Conservation (phyloP, 2,113 vertebrate genomes). For the Daboia siamensis region DNA sequence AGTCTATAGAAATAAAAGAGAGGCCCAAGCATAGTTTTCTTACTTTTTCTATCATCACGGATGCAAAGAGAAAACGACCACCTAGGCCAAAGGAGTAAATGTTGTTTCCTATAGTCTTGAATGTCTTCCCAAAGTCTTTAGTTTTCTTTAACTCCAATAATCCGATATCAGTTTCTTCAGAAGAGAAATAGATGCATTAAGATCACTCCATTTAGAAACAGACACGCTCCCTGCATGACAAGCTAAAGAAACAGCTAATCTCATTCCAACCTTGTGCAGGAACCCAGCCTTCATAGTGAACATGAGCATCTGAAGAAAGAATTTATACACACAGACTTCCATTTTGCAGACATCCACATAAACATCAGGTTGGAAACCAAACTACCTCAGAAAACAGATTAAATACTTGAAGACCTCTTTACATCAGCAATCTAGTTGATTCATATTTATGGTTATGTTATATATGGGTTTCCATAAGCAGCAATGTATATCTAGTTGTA, state of each 20-base stretch:
- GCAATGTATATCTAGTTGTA: background rate
- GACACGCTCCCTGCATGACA: background rate
- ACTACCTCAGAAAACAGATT: background rate
- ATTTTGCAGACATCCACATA: background rate
- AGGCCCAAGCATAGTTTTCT: conserved; percentile 1
- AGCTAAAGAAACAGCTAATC: background rate
- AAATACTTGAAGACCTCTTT: background rate
- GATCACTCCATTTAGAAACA: background rate
- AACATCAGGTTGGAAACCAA: background rate
- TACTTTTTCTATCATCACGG: conserved; percentile 89
- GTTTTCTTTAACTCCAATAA: conserved; percentile 80
- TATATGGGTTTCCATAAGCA: background rate
- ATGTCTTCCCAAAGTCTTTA: conserved; percentile 75
- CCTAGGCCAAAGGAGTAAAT: conserved; percentile 90
- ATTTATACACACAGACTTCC: background rate
- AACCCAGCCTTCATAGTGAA: background rate
- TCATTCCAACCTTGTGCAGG: background rate
- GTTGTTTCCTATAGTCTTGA: conserved; percentile 79
- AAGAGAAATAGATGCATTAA: conserved; percentile 54
- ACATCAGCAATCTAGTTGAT: background rate
- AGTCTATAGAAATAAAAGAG: background rate
- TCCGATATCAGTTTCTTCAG: conserved; percentile 81
- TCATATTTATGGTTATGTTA: background rate
- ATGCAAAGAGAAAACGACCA: conserved; percentile 88
- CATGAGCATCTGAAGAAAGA: background rate